Percentiles rank a stretch among this genome's conserved stretches.
These are phyloP conservation scores for Brassicogethes aeneus DNA, from an alignment of 2,888 invertebrate species.

Conservation along the genomic window DNA sequence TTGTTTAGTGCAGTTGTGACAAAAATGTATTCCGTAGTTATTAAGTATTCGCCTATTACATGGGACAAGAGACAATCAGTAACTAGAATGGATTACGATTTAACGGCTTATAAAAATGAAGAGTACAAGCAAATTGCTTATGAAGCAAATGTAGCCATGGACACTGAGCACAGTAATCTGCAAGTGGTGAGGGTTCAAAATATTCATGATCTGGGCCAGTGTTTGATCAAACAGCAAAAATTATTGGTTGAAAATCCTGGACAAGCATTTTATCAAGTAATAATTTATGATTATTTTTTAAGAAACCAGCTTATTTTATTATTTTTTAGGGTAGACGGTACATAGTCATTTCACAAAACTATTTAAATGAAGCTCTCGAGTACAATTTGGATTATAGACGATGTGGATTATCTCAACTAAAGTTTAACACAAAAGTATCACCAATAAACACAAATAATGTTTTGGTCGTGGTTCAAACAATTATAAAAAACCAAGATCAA, in stretches of 20 bases:
- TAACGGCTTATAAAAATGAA: too few species aligned
- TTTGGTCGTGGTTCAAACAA: slow-evolving; percentile 19
- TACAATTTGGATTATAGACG: slow-evolving; percentile 18
- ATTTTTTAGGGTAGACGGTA: neutral
- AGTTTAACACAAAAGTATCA: slow-evolving; percentile 9
- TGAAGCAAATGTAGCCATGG: slow-evolving; percentile 9
- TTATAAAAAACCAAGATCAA: neutral
- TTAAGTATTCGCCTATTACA: too few species aligned
- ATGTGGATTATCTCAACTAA: slow-evolving; percentile 10
- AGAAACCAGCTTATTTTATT: too few species aligned
- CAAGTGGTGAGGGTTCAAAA: slow-evolving; percentile 16
- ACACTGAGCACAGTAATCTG: neutral
- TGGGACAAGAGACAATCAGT: too few species aligned
- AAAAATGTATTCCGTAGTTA: too few species aligned
- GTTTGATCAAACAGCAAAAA: slow-evolving; percentile 21
- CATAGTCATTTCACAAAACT: too few species aligned
- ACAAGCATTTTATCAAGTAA: neutral
- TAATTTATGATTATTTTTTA: neutral
- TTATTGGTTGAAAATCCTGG: slow-evolving; percentile 5
- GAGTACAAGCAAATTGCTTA: slow-evolving; percentile 14
- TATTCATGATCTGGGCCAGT: slow-evolving; percentile 20
- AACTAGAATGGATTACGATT: too few species aligned
- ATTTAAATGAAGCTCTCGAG: neutral
- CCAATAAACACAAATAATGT: slow-evolving; percentile 5
- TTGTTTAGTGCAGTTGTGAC: too few species aligned